Conservation (phyloP, 2,888 invertebrate species). For the Mactromeris polynyma region DNA sequence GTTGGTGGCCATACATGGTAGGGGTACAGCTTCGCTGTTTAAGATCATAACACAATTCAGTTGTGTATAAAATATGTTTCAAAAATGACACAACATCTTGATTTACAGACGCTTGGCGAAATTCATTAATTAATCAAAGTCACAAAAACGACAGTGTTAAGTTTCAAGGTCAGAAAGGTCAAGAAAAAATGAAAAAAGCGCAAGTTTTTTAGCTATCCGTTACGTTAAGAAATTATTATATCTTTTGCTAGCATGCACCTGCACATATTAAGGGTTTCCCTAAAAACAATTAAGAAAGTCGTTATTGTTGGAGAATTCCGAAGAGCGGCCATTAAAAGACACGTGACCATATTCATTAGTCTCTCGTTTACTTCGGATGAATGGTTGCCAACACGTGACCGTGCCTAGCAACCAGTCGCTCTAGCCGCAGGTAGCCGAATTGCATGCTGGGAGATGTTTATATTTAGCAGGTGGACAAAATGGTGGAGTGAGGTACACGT, state of each 20-base stretch:
- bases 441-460: constrained; percentile 51
- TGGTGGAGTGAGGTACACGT: constrained; percentile 4
- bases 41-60: neutral
- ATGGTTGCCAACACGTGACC: constrained; percentile 60
- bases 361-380: constrained; percentile 58
- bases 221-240: constrained; percentile 12
- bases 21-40: neutral
- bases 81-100: constrained; percentile 11
- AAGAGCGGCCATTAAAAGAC: constrained; percentile 32
- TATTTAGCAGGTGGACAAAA: constrained; percentile 54
- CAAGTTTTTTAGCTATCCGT: neutral
- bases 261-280: constrained; percentile 28
- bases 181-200: neutral
- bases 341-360: constrained; percentile 54
- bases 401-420: constrained; percentile 47
- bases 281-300: neutral
- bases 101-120: neutral
- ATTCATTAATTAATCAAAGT: constrained; percentile 18
- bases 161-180: neutral
- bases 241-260: constrained; percentile 29
- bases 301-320: constrained; percentile 25
- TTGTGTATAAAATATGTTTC: constrained; percentile 8
- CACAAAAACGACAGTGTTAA: neutral
- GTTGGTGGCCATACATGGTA: neutral
- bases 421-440: constrained; percentile 47